Evolutionary conservation across 2,113 vertebrate species (phyloP).

Genomic region (Lepus timidus): DNA sequence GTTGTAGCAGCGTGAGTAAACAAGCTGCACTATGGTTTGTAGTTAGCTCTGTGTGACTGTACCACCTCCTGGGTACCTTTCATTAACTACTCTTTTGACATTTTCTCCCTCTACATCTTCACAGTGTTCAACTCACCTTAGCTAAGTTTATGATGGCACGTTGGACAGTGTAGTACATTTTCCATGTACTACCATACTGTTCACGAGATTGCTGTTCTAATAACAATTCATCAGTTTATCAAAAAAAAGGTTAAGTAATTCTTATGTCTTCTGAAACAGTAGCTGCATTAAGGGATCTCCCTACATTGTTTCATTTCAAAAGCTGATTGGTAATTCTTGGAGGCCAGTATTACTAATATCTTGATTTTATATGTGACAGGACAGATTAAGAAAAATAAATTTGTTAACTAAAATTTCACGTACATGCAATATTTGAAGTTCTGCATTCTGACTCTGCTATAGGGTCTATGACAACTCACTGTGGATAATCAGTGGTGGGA

Average conservation of each 20-base stretch:
- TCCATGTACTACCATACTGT: not conserved
- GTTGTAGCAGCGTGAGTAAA: not conserved
- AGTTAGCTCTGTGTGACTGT: not conserved
- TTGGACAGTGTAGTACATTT: not conserved
- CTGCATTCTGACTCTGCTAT: not conserved
- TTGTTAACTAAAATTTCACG: not conserved
- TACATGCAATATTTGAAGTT: not conserved
- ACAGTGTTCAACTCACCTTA: not conserved
- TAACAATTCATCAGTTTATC: not conserved
- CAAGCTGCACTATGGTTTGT: not conserved
- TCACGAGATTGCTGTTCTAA: constrained; percentile 35
- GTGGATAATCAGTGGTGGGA: not conserved
- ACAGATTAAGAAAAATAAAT: not conserved
- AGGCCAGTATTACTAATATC: not conserved
- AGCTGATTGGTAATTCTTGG: not conserved
- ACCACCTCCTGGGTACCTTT: not conserved
- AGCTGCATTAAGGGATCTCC: not conserved
- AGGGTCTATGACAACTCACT: not conserved
- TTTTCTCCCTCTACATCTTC: not conserved
- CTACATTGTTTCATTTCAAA: not conserved
- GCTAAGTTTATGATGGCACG: not conserved
- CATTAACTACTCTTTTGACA: not conserved
- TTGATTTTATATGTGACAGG: not conserved
- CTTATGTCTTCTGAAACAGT: not conserved
- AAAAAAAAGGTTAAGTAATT: constrained; percentile 1